A percentile compares a stretch with the other conserved stretches of the same genome.
phyloP scores from a whole-genome alignment of 1,140 invertebrate genomes.

The Temnothorax longispinosus region DNA sequence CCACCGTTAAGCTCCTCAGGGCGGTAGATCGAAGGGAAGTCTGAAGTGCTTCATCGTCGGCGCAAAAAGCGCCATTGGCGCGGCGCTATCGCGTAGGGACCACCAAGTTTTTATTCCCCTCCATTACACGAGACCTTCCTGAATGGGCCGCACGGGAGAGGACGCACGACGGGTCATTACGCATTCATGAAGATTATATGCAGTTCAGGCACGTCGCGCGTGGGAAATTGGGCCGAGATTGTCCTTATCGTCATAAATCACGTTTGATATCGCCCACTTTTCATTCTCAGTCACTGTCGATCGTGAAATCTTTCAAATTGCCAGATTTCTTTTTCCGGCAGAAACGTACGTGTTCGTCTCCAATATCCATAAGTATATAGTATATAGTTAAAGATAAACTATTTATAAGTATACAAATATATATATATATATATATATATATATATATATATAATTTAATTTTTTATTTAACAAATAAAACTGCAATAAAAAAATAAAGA shows the following conservation, averaged over 20 bases:
- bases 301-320: not conserved
- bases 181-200: constrained; percentile 81
- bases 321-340: not conserved
- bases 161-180: constrained; percentile 72
- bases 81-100: constrained; percentile 26
- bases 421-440: too few species aligned
- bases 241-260: constrained; percentile 79
- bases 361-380: not conserved
- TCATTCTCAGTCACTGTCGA: not conserved
- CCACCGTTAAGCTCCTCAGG: constrained; percentile 49
- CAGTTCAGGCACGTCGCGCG: constrained; percentile 77
- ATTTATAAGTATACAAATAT: not conserved
- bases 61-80: constrained; percentile 39
- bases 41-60: constrained; percentile 33
- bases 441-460: not conserved
- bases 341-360: not conserved
- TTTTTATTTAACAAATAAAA: not conserved
- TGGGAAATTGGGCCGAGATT: constrained; percentile 80
- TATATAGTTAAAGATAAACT: not conserved
- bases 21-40: constrained; percentile 31
- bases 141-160: constrained; percentile 59
- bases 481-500: not conserved
- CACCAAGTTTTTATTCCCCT: constrained; percentile 65
- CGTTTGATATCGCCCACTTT: constrained; percentile 73
- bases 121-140: constrained; percentile 67